Evolutionary conservation across 2,888 invertebrate species (phyloP).

Genomic region (Acleris laterana): DNA sequence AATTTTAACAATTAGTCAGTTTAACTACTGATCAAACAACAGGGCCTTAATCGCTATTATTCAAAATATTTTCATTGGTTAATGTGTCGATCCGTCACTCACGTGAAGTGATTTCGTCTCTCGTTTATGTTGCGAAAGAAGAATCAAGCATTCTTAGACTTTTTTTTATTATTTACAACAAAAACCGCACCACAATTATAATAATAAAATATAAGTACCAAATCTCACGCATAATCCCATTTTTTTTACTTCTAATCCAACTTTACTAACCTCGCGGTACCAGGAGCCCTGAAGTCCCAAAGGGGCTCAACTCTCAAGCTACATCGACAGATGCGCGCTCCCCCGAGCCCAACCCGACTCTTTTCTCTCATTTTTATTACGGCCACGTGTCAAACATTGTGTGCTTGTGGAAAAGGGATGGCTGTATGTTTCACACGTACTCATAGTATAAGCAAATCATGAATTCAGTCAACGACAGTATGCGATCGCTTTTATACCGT

Average conservation of each 20-base stretch:
- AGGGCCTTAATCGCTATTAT: too few relatives aligned
- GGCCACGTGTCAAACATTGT: conserved; percentile 16
- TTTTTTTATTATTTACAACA: neutral
- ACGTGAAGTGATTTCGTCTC: too few relatives aligned
- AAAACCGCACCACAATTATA: neutral
- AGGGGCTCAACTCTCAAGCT: conserved; percentile 39
- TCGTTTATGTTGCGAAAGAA: too few relatives aligned
- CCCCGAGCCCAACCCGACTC: conserved; percentile 37
- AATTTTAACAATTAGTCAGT: too few relatives aligned
- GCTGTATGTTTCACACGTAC: neutral
- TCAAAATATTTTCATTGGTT: too few relatives aligned
- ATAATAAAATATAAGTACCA: too few relatives aligned
- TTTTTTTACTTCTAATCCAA: conserved; percentile 20
- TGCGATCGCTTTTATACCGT: too few relatives aligned
- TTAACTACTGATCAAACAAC: too few relatives aligned
- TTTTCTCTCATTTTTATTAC: conserved; percentile 20
- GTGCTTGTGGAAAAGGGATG: conserved; percentile 13
- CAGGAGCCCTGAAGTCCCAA: conserved; percentile 48
- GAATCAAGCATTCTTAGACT: neutral
- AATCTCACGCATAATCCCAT: neutral
- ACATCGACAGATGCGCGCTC: conserved; percentile 54
- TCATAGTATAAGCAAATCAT: neutral
- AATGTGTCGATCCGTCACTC: too few relatives aligned
- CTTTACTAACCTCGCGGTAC: conserved; percentile 43
- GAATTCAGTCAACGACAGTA: too few relatives aligned